A percentile compares a stretch with the other conserved stretches of the same genome.
Evolutionary conservation across 1,140 invertebrate genomes (phyloP).

Genomic region (Philopotamus ludificatus): DNA sequence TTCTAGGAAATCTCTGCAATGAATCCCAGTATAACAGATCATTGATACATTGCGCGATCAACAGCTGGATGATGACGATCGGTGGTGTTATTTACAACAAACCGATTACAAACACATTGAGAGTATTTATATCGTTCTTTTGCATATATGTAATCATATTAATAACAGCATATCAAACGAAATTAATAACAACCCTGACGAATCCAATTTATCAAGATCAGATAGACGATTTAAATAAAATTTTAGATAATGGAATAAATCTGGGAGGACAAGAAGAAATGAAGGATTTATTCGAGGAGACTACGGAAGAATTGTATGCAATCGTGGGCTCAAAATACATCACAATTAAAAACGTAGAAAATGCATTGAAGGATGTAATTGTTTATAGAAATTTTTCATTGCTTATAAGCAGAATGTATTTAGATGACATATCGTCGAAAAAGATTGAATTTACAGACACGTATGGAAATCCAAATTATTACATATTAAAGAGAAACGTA

Average conservation of each 20-base stretch:
- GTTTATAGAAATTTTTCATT: slow-evolving; percentile 50
- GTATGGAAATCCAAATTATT: slow-evolving; percentile 46
- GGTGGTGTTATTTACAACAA: slow-evolving; percentile 50
- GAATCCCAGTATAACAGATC: slow-evolving; percentile 49
- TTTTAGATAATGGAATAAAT: slow-evolving; percentile 49
- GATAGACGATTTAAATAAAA: slow-evolving; percentile 52
- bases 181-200: slow-evolving; percentile 56
- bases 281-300: slow-evolving; percentile 54
- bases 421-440: slow-evolving; percentile 47
- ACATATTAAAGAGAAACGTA: slow-evolving; percentile 49
- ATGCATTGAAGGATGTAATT: slow-evolving; percentile 48
- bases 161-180: slow-evolving; percentile 55
- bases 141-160: slow-evolving; percentile 55
- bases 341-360: slow-evolving; percentile 44
- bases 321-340: slow-evolving; percentile 51
- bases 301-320: slow-evolving; percentile 48
- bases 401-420: slow-evolving; percentile 46
- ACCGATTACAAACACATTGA: slow-evolving; percentile 49
- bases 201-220: slow-evolving; percentile 54
- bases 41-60: slow-evolving; percentile 50
- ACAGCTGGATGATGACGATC: slow-evolving; percentile 50
- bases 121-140: slow-evolving; percentile 54
- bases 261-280: slow-evolving; percentile 54
- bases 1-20: slow-evolving; percentile 47
- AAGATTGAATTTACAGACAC: slow-evolving; percentile 46